Base-by-base conservation (phyloP, 2,888 invertebrate genomes). In the Drosophila melanosoma region DNA sequence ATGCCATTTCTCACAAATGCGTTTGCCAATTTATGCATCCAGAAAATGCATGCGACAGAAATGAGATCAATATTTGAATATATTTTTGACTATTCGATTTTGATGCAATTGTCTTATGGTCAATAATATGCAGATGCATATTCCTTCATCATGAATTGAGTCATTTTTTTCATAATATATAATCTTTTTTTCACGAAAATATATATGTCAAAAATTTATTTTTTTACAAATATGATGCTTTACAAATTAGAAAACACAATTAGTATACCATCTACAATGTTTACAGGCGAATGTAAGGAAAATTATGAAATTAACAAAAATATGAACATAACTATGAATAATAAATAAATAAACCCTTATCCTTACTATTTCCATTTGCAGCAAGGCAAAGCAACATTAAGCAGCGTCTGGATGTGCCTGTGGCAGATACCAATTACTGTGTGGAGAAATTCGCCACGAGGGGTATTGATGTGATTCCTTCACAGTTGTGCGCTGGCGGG, bases 341-440 rank as follows among this genome's bases (percentile, higher is more conserved):
- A 23, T 38, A 6, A 45, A 29, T 3, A 29, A 57, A n/a, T n/a
- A n/a, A n/a, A 40, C 11, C 17, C 54, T 26, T 3, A 7, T 48
- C 52, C 29, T 7, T 23, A 7, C 17, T 12, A 15, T 17, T 26
- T 49, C n/a, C 12, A 6, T n/a, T 51, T 54, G 7, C 58, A 93
- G 93, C 87, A 8, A 88, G 91, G 1, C 82, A 87, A 45, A 92
- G 92, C 48, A 85, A 80, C 49, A 81, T 93, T 1, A 92, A 92
- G 51, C 90, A 92, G 66, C 94, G 94, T 56, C 87, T 95, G 0
- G 62, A 74, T 1, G 84, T 96, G 23, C 94, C 95, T 0, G 90
- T 95, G 0, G 93, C 93, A 11, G 90, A 93, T 35, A 92, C 89
- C 15, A 79, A 84, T 0, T 91, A 93, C 0, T 96, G 96, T 90